Conservation (phyloP, 2,797 vertebrate species). For the Heteromormyrus szaboi region DNA sequence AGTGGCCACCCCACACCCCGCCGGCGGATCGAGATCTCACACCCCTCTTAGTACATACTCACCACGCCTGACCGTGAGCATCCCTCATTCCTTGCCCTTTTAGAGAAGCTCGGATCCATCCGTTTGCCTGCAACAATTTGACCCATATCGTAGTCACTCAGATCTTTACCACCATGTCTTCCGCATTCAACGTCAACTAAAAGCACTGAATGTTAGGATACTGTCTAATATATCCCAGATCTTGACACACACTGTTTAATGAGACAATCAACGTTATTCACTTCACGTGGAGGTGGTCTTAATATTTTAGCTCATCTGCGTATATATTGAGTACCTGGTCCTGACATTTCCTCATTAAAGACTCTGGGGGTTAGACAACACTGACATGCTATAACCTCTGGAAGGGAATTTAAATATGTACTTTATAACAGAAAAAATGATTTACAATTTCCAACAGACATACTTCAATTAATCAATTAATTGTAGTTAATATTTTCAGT, state of each 20-base stretch:
- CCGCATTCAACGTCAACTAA: background rate
- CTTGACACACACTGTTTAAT: background rate
- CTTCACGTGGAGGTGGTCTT: background rate
- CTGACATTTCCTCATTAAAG: background rate
- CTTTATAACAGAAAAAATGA: background rate
- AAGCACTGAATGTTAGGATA: background rate
- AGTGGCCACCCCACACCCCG: background rate
- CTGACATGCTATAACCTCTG: background rate
- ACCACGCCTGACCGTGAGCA: background rate
- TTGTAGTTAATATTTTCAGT: background rate
- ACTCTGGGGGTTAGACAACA: background rate
- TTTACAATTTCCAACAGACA: background rate
- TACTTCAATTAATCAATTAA: background rate
- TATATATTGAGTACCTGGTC: background rate
- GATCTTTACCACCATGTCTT: background rate
- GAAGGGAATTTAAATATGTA: background rate
- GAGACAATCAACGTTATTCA: background rate
- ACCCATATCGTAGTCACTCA: background rate
- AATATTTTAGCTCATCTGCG: background rate
- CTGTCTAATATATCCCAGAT: background rate
- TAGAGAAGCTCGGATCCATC: background rate
- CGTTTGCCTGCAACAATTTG: background rate
- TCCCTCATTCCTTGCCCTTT: background rate
- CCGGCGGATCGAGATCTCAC: background rate
- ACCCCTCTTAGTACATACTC: background rate